These are phyloP conservation scores for Ceratina australensis DNA, from an alignment of 1,140 invertebrate species.

Conservation along the genomic window DNA sequence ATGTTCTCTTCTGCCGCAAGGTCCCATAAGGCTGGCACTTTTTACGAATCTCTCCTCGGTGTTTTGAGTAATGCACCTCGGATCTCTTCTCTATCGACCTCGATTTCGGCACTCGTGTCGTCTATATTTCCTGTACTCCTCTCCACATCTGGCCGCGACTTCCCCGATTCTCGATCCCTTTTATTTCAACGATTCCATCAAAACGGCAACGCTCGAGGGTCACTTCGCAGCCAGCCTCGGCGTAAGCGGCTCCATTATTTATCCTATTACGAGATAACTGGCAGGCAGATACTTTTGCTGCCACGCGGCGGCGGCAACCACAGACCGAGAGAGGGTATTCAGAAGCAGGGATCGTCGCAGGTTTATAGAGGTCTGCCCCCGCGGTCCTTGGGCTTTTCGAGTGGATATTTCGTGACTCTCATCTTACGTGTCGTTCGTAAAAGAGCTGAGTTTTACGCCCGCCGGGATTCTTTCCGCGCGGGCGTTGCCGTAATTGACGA, in stretches of 20 bases:
- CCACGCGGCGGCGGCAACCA: not conserved
- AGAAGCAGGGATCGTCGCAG: conserved; percentile 24
- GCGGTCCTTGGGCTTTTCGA: conserved; percentile 9
- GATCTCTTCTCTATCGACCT: not conserved
- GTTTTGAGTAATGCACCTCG: too few relatives aligned
- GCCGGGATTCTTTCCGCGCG: not conserved
- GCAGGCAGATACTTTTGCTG: conserved; percentile 30
- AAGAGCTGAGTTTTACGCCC: conserved; percentile 36
- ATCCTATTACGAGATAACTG: conserved; percentile 51
- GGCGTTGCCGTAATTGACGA: conserved; percentile 18
- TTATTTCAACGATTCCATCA: conserved; percentile 33
- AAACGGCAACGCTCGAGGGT: not conserved
- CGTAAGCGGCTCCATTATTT: conserved; percentile 44
- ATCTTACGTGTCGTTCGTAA: conserved; percentile 45
- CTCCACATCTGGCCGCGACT: too few relatives aligned
- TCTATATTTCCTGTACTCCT: not conserved
- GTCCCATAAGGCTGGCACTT: too few relatives aligned
- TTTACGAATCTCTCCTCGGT: too few relatives aligned
- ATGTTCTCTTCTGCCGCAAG: too few relatives aligned
- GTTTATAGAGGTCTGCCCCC: conserved; percentile 37
- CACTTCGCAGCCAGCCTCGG: not conserved
- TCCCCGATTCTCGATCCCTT: conserved; percentile 1
- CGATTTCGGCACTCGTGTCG: not conserved
- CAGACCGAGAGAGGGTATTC: conserved; percentile 3
- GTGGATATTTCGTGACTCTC: conserved; percentile 40